Evolutionary conservation across 2,888 invertebrate genomes (phyloP).

Genomic region (Callosobruchus maculatus): DNA sequence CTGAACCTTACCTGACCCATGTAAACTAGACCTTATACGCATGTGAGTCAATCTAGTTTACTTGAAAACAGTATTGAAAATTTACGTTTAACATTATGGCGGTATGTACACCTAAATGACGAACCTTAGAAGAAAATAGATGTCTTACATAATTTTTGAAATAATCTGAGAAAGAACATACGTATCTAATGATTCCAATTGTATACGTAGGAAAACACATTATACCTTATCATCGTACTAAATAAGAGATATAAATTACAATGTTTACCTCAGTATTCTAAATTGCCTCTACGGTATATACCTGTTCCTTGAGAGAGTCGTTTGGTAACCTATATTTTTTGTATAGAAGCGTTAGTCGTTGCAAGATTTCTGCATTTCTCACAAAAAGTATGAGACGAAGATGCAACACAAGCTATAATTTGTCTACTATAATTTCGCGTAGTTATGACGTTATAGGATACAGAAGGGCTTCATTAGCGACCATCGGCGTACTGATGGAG

Average conservation of each 20-base stretch:
- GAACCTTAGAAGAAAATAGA: no score
- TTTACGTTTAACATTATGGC: no score
- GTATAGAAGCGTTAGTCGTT: neutral
- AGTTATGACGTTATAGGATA: slow-evolving; percentile 4
- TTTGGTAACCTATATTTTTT: neutral
- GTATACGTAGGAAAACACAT: neutral
- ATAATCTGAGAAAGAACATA: no score
- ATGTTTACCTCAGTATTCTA: neutral
- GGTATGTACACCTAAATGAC: no score
- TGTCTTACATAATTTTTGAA: no score
- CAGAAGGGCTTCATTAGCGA: slow-evolving; percentile 12
- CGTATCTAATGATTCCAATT: no score
- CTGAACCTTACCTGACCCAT: no score
- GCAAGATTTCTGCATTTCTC: slow-evolving; percentile 6
- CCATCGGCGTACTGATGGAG: neutral
- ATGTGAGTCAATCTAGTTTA: no score
- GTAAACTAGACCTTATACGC: no score
- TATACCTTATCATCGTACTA: neutral
- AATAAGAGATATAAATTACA: neutral
- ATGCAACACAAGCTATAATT: slow-evolving; percentile 8
- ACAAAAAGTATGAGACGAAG: slow-evolving; percentile 10
- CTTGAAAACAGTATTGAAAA: no score
- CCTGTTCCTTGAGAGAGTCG: neutral
- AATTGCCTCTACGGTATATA: neutral
- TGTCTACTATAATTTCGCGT: slow-evolving; percentile 6